These are phyloP conservation scores for Malthinus flaveolus DNA, from an alignment of 2,888 invertebrate genomes.

Conservation along the genomic window DNA sequence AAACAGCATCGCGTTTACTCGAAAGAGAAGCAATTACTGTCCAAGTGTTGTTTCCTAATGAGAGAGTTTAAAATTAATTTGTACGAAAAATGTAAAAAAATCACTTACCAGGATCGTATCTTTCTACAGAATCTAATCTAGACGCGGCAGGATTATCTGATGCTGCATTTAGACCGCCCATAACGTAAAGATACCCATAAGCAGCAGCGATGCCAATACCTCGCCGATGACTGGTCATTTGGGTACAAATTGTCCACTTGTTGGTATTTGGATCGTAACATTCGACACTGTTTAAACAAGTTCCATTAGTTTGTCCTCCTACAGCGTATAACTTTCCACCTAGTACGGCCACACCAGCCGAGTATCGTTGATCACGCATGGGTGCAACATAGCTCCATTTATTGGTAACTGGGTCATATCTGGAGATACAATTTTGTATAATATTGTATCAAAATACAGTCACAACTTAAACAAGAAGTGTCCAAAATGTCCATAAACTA, in stretches of 20 bases:
- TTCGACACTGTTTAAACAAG: conserved; percentile 89
- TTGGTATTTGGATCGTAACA: conserved; percentile 75
- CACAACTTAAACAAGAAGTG: no score
- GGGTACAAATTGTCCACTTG: conserved; percentile 82
- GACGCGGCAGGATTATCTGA: conserved; percentile 82
- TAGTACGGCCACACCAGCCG: conserved; percentile 88
- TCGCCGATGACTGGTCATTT: conserved; percentile 84
- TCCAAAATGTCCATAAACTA: no score
- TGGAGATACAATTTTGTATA: no score
- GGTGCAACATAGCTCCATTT: conserved; percentile 90
- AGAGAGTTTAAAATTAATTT: conserved; percentile 48
- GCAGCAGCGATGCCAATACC: conserved; percentile 88
- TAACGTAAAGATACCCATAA: conserved; percentile 86
- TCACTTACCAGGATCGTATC: conserved; percentile 67
- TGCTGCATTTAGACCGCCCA: conserved; percentile 94
- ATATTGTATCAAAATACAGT: no score
- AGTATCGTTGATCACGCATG: conserved; percentile 86
- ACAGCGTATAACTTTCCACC: conserved; percentile 86
- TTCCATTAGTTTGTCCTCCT: conserved; percentile 89
- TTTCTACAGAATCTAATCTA: conserved; percentile 87
- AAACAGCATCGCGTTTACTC: background rate
- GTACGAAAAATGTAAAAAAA: background rate
- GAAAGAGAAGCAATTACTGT: conserved; percentile 81
- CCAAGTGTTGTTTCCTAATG: conserved; percentile 82
- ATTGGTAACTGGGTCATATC: conserved; percentile 87